These are phyloP conservation scores for Tenthredo distinguenda DNA, from an alignment of 2,888 invertebrate genomes.

Conservation along the genomic window DNA sequence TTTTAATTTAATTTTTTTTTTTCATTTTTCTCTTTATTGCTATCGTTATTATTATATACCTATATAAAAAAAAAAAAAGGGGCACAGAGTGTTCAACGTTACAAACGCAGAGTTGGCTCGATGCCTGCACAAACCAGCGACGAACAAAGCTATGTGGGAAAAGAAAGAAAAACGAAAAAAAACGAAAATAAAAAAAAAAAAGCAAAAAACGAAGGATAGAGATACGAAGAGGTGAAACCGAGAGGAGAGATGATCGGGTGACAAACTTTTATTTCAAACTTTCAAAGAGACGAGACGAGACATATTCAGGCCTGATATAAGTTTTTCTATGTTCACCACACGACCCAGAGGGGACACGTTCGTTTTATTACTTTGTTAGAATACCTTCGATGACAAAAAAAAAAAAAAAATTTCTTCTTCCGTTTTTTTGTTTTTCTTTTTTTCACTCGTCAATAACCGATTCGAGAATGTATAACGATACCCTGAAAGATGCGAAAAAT, in stretches of 20 bases:
- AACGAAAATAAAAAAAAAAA: neutral
- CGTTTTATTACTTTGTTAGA: neutral
- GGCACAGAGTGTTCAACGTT: slow-evolving; percentile 13
- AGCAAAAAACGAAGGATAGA: neutral
- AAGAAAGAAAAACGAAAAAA: neutral
- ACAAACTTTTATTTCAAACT: slow-evolving; percentile 36
- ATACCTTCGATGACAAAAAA: neutral
- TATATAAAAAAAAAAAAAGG: too few species aligned
- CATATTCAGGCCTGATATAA: slow-evolving; percentile 1
- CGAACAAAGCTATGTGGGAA: neutral
- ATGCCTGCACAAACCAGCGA: neutral
- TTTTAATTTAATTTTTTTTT: neutral
- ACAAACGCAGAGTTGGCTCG: neutral
- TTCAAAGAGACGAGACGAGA: slow-evolving; percentile 21
- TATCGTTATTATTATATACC: neutral
- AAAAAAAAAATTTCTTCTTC: neutral
- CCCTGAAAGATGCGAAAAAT: neutral
- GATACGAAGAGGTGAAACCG: neutral
- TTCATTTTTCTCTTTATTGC: neutral
- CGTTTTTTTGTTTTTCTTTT: neutral
- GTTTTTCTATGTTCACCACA: slow-evolving; percentile 2
- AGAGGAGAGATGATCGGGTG: neutral
- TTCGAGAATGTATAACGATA: neutral
- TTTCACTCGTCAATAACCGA: neutral
- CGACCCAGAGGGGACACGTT: neutral